Evolutionary conservation across 1,140 invertebrate species (phyloP).

Genomic region (Lasaia peninsularis): DNA sequence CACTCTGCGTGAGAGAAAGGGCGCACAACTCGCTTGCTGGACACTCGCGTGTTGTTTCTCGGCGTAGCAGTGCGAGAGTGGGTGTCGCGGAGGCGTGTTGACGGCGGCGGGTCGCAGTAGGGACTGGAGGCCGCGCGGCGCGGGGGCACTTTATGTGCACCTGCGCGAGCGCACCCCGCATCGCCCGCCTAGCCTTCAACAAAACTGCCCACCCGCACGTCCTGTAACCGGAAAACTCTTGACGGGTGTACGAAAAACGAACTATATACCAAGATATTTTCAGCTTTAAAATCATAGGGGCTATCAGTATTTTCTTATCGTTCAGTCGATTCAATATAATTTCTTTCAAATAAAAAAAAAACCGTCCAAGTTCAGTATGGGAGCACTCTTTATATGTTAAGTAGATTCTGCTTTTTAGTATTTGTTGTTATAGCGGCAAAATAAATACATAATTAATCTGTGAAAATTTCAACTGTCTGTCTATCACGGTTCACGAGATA

Average conservation of each 20-base stretch:
- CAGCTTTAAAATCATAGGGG: too few species aligned
- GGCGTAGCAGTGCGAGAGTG: slow-evolving; percentile 48
- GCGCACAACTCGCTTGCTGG: slow-evolving; percentile 48
- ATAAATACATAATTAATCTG: too few species aligned
- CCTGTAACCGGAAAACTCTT: neutral
- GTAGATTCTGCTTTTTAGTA: too few species aligned
- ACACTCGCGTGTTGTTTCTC: slow-evolving; percentile 56
- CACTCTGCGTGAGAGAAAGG: slow-evolving; percentile 72
- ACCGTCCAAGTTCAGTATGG: too few species aligned
- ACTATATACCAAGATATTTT: too few species aligned
- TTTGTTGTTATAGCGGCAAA: too few species aligned
- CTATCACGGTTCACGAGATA: too few species aligned
- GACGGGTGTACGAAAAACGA: neutral
- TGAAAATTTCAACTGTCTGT: too few species aligned
- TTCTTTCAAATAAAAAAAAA: too few species aligned
- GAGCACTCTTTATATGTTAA: too few species aligned
- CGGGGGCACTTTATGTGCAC: slow-evolving; percentile 58
- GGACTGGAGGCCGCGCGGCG: slow-evolving; percentile 68
- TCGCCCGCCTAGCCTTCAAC: slow-evolving; percentile 23
- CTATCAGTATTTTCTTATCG: too few species aligned
- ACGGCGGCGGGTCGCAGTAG: slow-evolving; percentile 49
- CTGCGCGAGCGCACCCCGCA: slow-evolving; percentile 48
- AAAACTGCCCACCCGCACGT: slow-evolving; percentile 17
- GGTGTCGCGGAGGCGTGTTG: slow-evolving; percentile 55
- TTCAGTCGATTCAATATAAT: too few species aligned